Percentiles rank a stretch among this genome's conserved stretches.
phyloP scores from a whole-genome alignment of 2,888 invertebrate species.

The Caenorhabditis angaria region DNA sequence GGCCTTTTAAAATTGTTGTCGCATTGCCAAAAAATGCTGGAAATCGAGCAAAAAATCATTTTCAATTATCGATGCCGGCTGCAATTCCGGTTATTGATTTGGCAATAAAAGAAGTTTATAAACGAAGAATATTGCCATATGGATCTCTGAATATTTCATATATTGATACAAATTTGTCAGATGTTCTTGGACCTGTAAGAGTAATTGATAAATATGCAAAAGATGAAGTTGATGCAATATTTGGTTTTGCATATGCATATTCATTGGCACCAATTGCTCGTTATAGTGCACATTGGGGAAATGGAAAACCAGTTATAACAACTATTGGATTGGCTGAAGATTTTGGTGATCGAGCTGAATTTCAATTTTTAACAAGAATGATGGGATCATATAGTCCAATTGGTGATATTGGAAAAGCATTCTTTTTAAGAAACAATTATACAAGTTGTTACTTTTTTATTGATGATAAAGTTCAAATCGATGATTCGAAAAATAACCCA shows the following conservation, averaged over 20 bases:
- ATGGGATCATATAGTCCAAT: constrained; percentile 80
- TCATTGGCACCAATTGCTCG: constrained; percentile 84
- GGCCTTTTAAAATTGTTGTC: constrained; percentile 68
- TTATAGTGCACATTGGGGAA: constrained; percentile 74
- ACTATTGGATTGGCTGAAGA: constrained; percentile 84
- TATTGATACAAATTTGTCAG: constrained; percentile 64
- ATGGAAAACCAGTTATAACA: constrained; percentile 81
- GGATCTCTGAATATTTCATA: constrained; percentile 56
- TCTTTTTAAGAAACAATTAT: constrained; percentile 77
- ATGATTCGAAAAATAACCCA: constrained; percentile 58
- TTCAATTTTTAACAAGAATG: constrained; percentile 84
- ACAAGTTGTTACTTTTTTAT: constrained; percentile 73
- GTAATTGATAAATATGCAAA: constrained; percentile 68
- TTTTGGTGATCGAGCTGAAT: constrained; percentile 80
- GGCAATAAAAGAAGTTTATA: constrained; percentile 65
- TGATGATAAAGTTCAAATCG: constrained; percentile 58
- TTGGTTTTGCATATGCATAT: constrained; percentile 88
- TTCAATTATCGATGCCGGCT: constrained; percentile 62
- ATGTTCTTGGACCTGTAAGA: constrained; percentile 67
- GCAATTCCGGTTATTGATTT: constrained; percentile 69
- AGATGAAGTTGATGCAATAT: constrained; percentile 80
- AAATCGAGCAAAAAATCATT: constrained; percentile 62
- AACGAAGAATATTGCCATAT: constrained; percentile 44
- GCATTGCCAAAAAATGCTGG: constrained; percentile 63
- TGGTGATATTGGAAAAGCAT: constrained; percentile 56